Conservation (phyloP, 2,888 invertebrate genomes). For the Acleris holmiana region DNA sequence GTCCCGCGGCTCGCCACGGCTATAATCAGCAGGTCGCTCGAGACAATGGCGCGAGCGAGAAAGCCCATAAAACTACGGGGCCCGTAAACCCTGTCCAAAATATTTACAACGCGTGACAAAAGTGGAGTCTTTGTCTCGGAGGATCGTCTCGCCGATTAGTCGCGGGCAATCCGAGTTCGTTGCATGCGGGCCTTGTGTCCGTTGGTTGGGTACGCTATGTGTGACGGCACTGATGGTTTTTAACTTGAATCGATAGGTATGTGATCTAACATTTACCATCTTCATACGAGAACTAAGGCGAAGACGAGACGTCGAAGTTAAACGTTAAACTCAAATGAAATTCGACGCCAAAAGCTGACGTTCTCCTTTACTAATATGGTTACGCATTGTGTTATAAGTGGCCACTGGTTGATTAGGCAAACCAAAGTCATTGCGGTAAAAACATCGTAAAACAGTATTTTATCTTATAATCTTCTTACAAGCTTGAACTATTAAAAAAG, state of each 20-base stretch:
- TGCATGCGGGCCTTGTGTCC: slow-evolving; percentile 61
- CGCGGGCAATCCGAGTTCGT: slow-evolving; percentile 65
- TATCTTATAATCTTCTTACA: slow-evolving; percentile 27
- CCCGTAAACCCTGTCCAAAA: slow-evolving; percentile 77
- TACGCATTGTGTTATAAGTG: too few relatives aligned
- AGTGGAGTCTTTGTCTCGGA: slow-evolving; percentile 69
- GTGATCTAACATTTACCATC: neutral
- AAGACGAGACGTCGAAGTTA: neutral
- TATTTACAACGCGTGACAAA: slow-evolving; percentile 83
- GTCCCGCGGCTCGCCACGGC: slow-evolving; percentile 63
- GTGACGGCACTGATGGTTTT: slow-evolving; percentile 2
- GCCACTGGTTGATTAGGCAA: neutral
- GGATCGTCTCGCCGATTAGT: slow-evolving; percentile 75
- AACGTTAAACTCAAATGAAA: too few relatives aligned
- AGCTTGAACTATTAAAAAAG: slow-evolving; percentile 29
- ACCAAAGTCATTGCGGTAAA: neutral
- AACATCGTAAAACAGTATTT: slow-evolving; percentile 6
- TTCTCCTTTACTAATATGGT: too few relatives aligned
- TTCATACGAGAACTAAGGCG: too few relatives aligned
- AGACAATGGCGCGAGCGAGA: slow-evolving; percentile 78
- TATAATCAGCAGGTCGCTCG: slow-evolving; percentile 63
- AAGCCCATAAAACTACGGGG: slow-evolving; percentile 79
- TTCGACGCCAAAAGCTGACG: too few relatives aligned
- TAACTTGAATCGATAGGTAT: neutral
- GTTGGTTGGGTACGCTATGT: slow-evolving; percentile 8